Evolutionary conservation across 2,797 vertebrate species (phyloP), one percentile per base, ranked within the genome.

Genomic region (Tadarida brasiliensis): DNA sequence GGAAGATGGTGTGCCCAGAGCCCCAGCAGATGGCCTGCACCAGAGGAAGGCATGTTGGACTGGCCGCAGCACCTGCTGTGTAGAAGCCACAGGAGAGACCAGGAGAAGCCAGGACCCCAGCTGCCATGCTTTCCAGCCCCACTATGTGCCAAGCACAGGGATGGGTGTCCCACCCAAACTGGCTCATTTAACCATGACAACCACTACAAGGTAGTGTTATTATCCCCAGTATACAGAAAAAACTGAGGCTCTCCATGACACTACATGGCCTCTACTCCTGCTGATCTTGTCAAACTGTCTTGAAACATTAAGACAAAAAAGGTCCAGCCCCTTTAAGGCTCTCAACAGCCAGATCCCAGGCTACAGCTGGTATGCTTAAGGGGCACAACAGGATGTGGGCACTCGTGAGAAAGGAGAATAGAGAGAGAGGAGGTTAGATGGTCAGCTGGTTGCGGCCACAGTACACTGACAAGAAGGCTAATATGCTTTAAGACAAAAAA

Each of bases 291-390:
- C 63, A 80, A 30, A 87, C 20, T 73, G 63, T 67, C 35, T 90
- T 77, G 5, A 96, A 90, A 93, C 70, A 63, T n/a, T 35, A 82
- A 80, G 59, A 28, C 83, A 39, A 44, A 81, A 95, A 70, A 28
- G 20, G 51, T 9, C 35, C 77, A 78, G 26, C 2, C 20, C n/a
- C 47, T 82, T 73, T 30, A 87, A 68, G 33, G 49, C 44, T 82
- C 44, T 57, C 57, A 24, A 49, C 24, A 47, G 57, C 20, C 57
- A 65, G 35, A 74, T 20, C 49, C 47, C 67, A 57, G 67, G 68
- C 63, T 80, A 51, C 51, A 85, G 61, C 51, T n/a, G 17, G 56
- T 73, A 44, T 26, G 61, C 11, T 26, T 68, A 20, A 90, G 51
- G 22, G 47, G n/a, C 54, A 92, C 57, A 39, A 63, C 0, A 67